Evolutionary conservation across 2,888 invertebrate species (phyloP).

Genomic region (Cenopis cana): DNA sequence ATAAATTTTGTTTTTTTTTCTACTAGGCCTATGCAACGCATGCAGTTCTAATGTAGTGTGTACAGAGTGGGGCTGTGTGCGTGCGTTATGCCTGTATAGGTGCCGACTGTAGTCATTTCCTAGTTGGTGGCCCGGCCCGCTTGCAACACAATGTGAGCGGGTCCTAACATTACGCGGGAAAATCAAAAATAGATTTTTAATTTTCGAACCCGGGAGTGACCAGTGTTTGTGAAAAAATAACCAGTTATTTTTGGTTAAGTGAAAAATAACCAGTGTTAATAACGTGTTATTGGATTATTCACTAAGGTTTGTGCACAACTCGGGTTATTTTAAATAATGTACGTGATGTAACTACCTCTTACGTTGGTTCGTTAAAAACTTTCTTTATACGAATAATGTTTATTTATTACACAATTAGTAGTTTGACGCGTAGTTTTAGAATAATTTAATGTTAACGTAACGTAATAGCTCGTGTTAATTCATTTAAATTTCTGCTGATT

Average conservation of each 20-base stretch:
- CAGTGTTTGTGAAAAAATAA: constrained; percentile 51
- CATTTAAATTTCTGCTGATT: constrained; percentile 25
- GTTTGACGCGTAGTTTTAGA: constrained; percentile 52
- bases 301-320: constrained; percentile 47
- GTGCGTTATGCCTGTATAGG: constrained; percentile 63
- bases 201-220: constrained; percentile 47
- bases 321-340: constrained; percentile 43
- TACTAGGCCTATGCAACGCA: constrained; percentile 57
- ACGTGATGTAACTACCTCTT: constrained; percentile 57
- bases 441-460: constrained; percentile 55
- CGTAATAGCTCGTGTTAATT: constrained; percentile 53
- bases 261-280: constrained; percentile 39
- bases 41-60: constrained; percentile 56
- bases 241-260: constrained; percentile 49
- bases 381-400: constrained; percentile 52
- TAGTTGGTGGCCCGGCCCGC: constrained; percentile 82
- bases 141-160: constrained; percentile 81
- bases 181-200: constrained; percentile 57
- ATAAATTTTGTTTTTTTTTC: constrained; percentile 31
- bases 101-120: constrained; percentile 75
- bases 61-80: constrained; percentile 57
- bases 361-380: constrained; percentile 46
- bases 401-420: constrained; percentile 56
- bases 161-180: constrained; percentile 78
- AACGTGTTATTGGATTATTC: constrained; percentile 44